Base-by-base conservation (phyloP, 2,797 vertebrate species). In the Gymnothorax reevesii region DNA sequence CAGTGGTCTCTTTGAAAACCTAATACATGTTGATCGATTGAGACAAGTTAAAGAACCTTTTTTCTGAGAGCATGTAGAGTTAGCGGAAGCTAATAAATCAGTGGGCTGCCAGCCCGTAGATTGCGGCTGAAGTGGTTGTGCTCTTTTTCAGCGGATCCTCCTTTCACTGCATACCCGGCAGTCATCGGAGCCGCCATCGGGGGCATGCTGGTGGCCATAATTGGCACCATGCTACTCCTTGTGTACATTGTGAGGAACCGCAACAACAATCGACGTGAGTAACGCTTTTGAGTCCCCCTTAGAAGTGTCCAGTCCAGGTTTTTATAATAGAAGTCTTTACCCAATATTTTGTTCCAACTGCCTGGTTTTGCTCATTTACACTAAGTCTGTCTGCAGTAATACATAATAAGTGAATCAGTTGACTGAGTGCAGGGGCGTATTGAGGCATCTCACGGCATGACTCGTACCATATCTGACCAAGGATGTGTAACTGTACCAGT, bases 181-280 rank as follows among this genome's bases (percentile, higher is more conserved):
- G 96, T 98, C 92, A 94, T 96, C 0, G 97, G 96, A 25, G 97
- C 98, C 0, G 97, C 96, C 0, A 94, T 95, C 7, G 94, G 93
- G 0, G 98, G 97, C 86, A 97, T 97, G 96, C 91, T 97, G 83
- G 91, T 97, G 88, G 97, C 98, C 1, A 94, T 93, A 0, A 90
- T 95, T 0, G 86, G 87, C 0, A 97, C 96, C 0, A 89, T 94
- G 1, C 93, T 98, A 90, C 95, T 96, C 27, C 95, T 98, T 87
- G 91, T 96, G 85, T 97, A 93, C 83, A 90, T 98, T 7, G 93
- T 96, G 83, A 94, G 93, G 88, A 97, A 98, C 90, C 96, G 95
- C 13, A 96, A 96, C 84, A 94, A 92, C 64, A 96, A 97, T 84
- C 97, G 97, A 0, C 84, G 97, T 98, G 93, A 97, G 98, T 96